These are phyloP conservation scores for Orgyia antiqua DNA, from an alignment of 2,888 invertebrate species.

Conservation along the genomic window DNA sequence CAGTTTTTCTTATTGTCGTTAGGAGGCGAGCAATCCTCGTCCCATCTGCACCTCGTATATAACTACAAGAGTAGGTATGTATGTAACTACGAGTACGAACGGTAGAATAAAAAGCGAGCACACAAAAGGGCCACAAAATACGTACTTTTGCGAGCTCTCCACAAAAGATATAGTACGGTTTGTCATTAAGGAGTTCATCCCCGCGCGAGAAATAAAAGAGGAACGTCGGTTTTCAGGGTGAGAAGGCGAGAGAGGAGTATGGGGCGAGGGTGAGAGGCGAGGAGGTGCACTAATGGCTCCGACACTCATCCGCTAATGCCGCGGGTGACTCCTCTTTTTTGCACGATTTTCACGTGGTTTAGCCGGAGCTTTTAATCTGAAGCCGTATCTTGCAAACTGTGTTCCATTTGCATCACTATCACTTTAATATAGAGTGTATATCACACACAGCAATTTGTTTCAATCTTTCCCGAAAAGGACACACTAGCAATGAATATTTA, in stretches of 20 bases:
- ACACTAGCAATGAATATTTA: no score
- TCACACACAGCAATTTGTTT: constrained; percentile 13
- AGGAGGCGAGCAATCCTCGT: constrained; percentile 44
- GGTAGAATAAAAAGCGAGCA: constrained; percentile 67
- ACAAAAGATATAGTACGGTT: constrained; percentile 79
- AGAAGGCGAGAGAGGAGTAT: constrained; percentile 31
- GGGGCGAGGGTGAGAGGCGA: constrained; percentile 29
- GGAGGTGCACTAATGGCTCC: constrained; percentile 73
- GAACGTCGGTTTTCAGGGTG: constrained; percentile 60
- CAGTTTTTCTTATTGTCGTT: constrained; percentile 52
- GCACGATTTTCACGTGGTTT: constrained; percentile 77
- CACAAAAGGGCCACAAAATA: constrained; percentile 77
- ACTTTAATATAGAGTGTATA: constrained; percentile 22
- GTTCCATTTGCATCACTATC: constrained; percentile 55
- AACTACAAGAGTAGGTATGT: constrained; percentile 23
- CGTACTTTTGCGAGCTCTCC: constrained; percentile 76
- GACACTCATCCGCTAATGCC: constrained; percentile 79
- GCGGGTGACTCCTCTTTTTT: constrained; percentile 76
- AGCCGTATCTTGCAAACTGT: constrained; percentile 62
- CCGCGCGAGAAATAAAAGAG: constrained; percentile 78
- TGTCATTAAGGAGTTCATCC: constrained; percentile 79
- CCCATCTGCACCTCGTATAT: constrained; percentile 46
- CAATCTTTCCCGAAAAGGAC: no score
- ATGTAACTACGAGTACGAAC: constrained; percentile 37
- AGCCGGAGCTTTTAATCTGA: constrained; percentile 75